phyloP scores from a whole-genome alignment of 2,113 vertebrate species.

The Gavia stellata region DNA sequence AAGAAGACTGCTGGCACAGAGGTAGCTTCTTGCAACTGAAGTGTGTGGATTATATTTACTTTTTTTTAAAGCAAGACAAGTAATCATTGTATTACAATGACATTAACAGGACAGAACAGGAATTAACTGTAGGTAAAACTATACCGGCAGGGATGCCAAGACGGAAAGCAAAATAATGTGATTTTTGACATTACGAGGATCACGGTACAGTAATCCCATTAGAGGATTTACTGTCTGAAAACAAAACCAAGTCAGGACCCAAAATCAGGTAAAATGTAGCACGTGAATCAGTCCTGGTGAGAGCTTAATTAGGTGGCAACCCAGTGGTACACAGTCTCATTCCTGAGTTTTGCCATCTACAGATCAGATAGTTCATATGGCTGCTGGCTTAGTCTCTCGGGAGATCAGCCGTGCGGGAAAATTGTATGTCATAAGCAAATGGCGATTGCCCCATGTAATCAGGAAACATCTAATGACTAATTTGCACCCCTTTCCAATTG shows the following conservation, averaged over 20 bases:
- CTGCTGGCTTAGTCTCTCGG: background rate
- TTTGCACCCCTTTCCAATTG: background rate
- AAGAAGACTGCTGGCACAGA: background rate
- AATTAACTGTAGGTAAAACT: background rate
- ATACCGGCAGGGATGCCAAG: background rate
- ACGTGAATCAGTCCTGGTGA: background rate
- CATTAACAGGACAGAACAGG: background rate
- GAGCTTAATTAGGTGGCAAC: background rate
- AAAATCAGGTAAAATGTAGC: background rate
- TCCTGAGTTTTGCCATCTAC: background rate
- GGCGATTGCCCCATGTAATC: background rate
- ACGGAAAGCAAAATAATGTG: background rate
- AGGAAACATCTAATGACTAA: background rate
- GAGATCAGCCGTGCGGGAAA: accelerated
- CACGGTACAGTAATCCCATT: background rate
- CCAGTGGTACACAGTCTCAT: background rate
- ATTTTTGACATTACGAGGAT: background rate
- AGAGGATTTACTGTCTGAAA: background rate
- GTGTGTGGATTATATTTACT: background rate
- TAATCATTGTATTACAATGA: background rate
- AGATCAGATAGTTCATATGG: background rate
- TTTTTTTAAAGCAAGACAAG: background rate
- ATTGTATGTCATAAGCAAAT: background rate
- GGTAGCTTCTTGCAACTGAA: background rate
- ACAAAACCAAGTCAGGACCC: background rate